Evolutionary conservation across 2,797 vertebrate genomes (phyloP), one percentile per base, ranked within the genome.

Genomic region (Xenops minutus): DNA sequence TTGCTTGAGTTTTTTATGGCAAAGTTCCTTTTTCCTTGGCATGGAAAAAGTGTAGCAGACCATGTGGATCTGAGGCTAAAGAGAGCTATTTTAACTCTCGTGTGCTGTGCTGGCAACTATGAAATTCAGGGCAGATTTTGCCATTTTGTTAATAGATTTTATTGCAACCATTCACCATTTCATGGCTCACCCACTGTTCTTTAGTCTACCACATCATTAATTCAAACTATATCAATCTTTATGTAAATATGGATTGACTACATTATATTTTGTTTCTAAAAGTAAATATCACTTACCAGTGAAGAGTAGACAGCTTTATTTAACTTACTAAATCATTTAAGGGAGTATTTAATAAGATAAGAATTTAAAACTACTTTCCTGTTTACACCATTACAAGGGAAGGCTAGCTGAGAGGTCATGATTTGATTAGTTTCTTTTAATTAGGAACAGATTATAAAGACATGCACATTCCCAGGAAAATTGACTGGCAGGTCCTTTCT

Each of bases 351-450:
- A 92, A 89, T 39, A 92, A 93, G 55, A 49, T 67, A 91, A 91
- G 46, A 73, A 89, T 87, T 94, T 20, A 90, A 90, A 96, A 62
- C 41, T 16, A n/a, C 36, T 93, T 96, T 94, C 85, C 30, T 95
- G 61, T 92, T 94, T 74, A 86, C 54, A 85, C 73, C 71, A 64
- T 62, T 89, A 49, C 73, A 78, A 48, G 20, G 19, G 54, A 93
- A 93, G 44, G 74, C 59, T 92, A 37, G 48, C 24, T 52, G 46
- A 92, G 46, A 69, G 77, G 72, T 88, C 24, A 7, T 86, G 75
- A 76, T 76, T 89, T 91, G 84, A 92, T 88, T 92, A 3, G 92
- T 94, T 95, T 93, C 14, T 91, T 95, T 94, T 95, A 96, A 96
- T 80, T 95, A 24, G 36, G 21, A 96, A 87, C 89, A 96, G 66